Percentiles rank a stretch among this genome's conserved stretches.
These are phyloP conservation scores for Herpetotheres cachinnans DNA, from an alignment of 2,113 vertebrate genomes.

Conservation along the genomic window DNA sequence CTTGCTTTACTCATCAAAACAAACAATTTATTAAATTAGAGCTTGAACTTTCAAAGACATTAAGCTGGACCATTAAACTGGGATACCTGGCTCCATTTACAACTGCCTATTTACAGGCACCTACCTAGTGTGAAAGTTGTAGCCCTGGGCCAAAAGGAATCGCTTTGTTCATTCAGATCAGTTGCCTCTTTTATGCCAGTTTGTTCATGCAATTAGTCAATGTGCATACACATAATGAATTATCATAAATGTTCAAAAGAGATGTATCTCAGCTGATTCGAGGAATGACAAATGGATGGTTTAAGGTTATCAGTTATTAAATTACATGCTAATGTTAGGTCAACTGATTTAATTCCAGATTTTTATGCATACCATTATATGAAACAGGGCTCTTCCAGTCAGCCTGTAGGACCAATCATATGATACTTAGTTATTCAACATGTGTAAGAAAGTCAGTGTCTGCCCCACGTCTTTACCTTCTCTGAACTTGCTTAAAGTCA, in stretches of 20 bases:
- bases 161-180: neutral
- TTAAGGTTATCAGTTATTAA: neutral
- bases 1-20: neutral
- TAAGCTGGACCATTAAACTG: neutral
- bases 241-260: neutral
- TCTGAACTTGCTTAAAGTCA: conserved; percentile 59
- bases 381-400: neutral
- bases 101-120: neutral
- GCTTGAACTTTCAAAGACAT: neutral
- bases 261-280: neutral
- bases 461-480: conserved; percentile 16
- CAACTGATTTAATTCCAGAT: neutral
- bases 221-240: neutral
- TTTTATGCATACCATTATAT: neutral
- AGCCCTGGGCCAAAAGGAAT: neutral
- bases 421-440: neutral
- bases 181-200: neutral
- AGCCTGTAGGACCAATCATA: neutral
- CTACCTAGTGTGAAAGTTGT: neutral
- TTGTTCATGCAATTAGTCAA: neutral
- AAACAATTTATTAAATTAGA: neutral
- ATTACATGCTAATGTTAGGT: neutral
- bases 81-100: neutral
- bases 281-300: neutral
- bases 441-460: neutral